Conservation (phyloP, 2,113 vertebrate genomes). For the Lampris incognitus region DNA sequence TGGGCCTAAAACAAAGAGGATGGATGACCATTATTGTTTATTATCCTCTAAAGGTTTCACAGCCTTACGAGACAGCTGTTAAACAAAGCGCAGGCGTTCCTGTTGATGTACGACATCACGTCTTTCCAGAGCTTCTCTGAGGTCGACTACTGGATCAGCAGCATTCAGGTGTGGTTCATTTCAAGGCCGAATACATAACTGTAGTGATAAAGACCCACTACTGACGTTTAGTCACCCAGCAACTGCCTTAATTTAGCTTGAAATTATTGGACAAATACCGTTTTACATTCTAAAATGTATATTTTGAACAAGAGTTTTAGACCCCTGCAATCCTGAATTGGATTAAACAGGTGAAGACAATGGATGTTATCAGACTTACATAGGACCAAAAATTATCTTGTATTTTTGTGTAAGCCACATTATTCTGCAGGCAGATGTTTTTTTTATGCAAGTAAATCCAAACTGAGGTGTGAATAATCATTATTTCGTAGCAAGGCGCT, state of each 20-base stretch:
- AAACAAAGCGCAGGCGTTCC: conserved; percentile 89
- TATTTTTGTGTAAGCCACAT: too few relatives aligned
- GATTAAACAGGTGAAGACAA: not conserved
- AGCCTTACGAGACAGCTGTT: conserved; percentile 91
- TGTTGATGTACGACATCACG: conserved; percentile 95
- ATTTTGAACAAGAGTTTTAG: too few relatives aligned
- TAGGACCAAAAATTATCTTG: not conserved
- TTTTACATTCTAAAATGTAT: too few relatives aligned
- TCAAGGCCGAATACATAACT: too few relatives aligned
- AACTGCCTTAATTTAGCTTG: too few relatives aligned
- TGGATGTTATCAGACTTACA: not conserved
- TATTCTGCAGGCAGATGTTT: not conserved
- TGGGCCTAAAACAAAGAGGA: too few relatives aligned
- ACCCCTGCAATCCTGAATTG: too few relatives aligned
- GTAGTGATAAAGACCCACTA: too few relatives aligned
- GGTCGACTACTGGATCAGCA: conserved; percentile 88
- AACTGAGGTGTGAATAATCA: not conserved
- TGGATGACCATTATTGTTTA: not conserved
- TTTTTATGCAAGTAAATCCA: not conserved
- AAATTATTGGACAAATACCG: too few relatives aligned
- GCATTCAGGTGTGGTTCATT: conserved; percentile 84
- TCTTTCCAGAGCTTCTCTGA: conserved; percentile 83
- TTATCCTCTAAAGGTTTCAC: conserved; percentile 84
- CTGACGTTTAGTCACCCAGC: too few relatives aligned
- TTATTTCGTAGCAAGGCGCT: conserved; percentile 83